Evolutionary conservation across 2,113 vertebrate genomes (phyloP).

Genomic region (Stigmatopora nigra): DNA sequence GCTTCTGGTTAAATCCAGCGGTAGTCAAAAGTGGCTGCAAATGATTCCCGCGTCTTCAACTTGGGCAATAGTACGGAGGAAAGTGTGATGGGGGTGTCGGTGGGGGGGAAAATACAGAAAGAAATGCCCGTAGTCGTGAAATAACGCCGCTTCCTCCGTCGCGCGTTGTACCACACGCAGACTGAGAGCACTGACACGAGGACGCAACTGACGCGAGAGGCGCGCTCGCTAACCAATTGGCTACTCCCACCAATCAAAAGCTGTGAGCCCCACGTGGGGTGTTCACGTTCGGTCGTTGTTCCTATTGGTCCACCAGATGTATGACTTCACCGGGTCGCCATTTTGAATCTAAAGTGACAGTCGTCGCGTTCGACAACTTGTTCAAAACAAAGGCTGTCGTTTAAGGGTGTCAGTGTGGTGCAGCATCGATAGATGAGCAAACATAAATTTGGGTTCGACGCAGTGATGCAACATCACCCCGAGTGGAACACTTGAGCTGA

Average conservation of each 20-base stretch:
- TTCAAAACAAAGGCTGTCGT: constrained; percentile 65
- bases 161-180: constrained; percentile 78
- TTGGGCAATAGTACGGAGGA: background rate
- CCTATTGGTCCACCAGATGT: constrained; percentile 61
- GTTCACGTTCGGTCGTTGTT: background rate
- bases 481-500: too few species aligned
- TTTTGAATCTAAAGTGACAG: constrained; percentile 77
- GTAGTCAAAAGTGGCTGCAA: constrained; percentile 12
- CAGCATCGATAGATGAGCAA: background rate
- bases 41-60: constrained; percentile 35
- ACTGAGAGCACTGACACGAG: constrained; percentile 75
- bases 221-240: constrained; percentile 68
- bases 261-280: constrained; percentile 74
- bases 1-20: constrained; percentile 30
- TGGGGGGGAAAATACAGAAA: background rate
- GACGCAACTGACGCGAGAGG: constrained; percentile 77
- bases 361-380: constrained; percentile 66
- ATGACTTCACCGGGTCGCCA: constrained; percentile 78
- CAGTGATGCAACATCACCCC: background rate
- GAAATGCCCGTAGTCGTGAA: constrained; percentile 51
- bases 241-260: constrained; percentile 64
- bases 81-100: too few species aligned
- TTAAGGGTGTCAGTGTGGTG: constrained; percentile 32
- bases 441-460: background rate
- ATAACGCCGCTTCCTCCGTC: constrained; percentile 56